Percentiles rank a stretch among this genome's conserved stretches.
These are phyloP conservation scores for Drosophila quinaria DNA, from an alignment of 2,888 invertebrate genomes.

Conservation along the genomic window DNA sequence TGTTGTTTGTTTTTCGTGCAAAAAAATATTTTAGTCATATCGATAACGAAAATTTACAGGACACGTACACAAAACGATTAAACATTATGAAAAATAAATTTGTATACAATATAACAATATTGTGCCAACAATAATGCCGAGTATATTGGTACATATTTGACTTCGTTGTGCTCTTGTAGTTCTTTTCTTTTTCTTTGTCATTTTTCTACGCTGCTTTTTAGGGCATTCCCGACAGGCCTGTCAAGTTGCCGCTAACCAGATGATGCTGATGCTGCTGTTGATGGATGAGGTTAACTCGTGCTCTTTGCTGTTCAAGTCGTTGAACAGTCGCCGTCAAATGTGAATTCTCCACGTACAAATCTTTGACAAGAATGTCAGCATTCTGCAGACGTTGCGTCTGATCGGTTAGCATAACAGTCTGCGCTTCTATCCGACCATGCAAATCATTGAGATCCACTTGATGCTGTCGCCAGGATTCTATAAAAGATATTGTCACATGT, in stretches of 20 bases:
- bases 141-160: slow-evolving; percentile 50
- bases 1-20: background rate
- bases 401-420: slow-evolving; percentile 86
- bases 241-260: slow-evolving; percentile 48
- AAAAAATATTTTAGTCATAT: slow-evolving; percentile 51
- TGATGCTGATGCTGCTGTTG: slow-evolving; percentile 81
- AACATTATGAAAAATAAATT: slow-evolving; percentile 52
- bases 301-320: slow-evolving; percentile 84
- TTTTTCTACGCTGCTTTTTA: slow-evolving; percentile 27
- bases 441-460: slow-evolving; percentile 86
- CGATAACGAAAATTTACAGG: slow-evolving; percentile 46
- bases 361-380: slow-evolving; percentile 92
- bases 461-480: slow-evolving; percentile 86
- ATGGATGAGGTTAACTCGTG: slow-evolving; percentile 84
- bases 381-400: slow-evolving; percentile 90
- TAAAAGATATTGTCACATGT: background rate
- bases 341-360: slow-evolving; percentile 94
- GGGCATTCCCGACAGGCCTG: slow-evolving; percentile 70
- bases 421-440: slow-evolving; percentile 86
- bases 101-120: slow-evolving; percentile 61
- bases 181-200: slow-evolving; percentile 9
- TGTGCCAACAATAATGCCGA: slow-evolving; percentile 32
- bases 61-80: slow-evolving; percentile 47
- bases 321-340: slow-evolving; percentile 89
- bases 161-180: slow-evolving; percentile 60